phyloP scores from a whole-genome alignment of 2,113 vertebrate genomes.

The Romanogobio albipinnatus region DNA sequence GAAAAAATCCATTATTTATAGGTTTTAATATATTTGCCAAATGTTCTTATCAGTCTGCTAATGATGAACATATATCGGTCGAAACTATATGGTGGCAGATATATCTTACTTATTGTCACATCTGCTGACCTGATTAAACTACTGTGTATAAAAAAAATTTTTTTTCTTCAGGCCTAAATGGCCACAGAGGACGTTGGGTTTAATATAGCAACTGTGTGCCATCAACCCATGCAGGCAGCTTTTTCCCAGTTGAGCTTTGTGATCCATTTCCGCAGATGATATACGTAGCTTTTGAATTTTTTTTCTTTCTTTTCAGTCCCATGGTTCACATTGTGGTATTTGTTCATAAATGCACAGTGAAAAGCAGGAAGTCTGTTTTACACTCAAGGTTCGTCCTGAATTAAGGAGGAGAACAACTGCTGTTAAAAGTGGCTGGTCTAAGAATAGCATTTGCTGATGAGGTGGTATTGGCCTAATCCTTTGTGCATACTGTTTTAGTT shows the following conservation, averaged over 20 bases:
- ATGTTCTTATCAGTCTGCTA: too few relatives aligned
- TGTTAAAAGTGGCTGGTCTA: constrained; percentile 44
- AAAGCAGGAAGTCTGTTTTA: neutral
- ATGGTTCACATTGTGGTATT: neutral
- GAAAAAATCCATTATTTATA: too few relatives aligned
- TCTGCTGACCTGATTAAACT: neutral
- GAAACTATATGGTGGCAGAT: too few relatives aligned
- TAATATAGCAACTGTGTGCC: neutral
- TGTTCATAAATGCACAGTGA: neutral
- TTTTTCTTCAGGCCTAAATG: neutral
- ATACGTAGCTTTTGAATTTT: neutral
- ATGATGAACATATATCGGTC: too few relatives aligned
- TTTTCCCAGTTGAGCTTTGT: neutral
- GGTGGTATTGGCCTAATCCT: constrained; percentile 50
- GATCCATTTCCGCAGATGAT: neutral
- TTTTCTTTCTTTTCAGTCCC: neutral
- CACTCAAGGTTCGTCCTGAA: constrained; percentile 14
- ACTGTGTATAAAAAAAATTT: neutral
- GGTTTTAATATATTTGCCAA: too few relatives aligned
- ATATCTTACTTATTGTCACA: neutral
- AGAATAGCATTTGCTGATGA: constrained; percentile 57
- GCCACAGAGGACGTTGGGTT: neutral
- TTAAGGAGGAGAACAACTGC: constrained; percentile 35
- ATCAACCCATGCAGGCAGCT: neutral
- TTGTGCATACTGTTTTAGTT: constrained; percentile 35